Conservation (phyloP, 1,140 invertebrate genomes). For the Cyclargus thomasi region DNA sequence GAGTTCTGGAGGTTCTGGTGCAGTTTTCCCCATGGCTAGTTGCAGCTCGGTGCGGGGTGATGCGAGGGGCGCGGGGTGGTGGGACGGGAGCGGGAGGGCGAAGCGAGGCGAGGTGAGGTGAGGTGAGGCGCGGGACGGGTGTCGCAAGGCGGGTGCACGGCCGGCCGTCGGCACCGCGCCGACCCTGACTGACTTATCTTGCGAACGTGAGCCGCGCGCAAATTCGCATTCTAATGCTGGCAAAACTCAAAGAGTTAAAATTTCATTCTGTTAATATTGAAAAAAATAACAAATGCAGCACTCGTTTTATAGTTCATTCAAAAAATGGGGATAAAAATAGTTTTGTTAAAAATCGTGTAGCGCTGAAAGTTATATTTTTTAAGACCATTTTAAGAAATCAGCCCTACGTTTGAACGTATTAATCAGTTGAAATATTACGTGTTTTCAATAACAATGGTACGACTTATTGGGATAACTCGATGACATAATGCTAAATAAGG, state of each 20-base stretch:
- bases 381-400: too few relatives aligned
- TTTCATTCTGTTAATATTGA: background rate
- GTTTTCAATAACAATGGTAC: too few relatives aligned
- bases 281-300: background rate
- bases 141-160: conserved; percentile 67
- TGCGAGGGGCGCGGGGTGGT: too few relatives aligned
- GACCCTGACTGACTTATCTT: conserved; percentile 74
- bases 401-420: too few relatives aligned
- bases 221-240: conserved; percentile 70
- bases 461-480: too few relatives aligned
- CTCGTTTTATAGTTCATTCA: too few relatives aligned
- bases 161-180: conserved; percentile 68
- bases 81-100: too few relatives aligned
- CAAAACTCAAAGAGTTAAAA: conserved; percentile 35
- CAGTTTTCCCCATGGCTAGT: conserved; percentile 53
- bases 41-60: conserved; percentile 21
- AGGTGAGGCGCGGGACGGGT: conserved; percentile 38
- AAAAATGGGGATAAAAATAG: too few relatives aligned
- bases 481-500: too few relatives aligned
- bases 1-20: conserved; percentile 42
- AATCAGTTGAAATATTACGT: too few relatives aligned
- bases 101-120: conserved; percentile 4
- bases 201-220: conserved; percentile 68
- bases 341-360: too few relatives aligned
- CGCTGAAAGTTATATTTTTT: too few relatives aligned